Evolutionary conservation across 1,140 invertebrate species (phyloP), one percentile per base, ranked within the genome.

Genomic region (Armadillidium nasatum): DNA sequence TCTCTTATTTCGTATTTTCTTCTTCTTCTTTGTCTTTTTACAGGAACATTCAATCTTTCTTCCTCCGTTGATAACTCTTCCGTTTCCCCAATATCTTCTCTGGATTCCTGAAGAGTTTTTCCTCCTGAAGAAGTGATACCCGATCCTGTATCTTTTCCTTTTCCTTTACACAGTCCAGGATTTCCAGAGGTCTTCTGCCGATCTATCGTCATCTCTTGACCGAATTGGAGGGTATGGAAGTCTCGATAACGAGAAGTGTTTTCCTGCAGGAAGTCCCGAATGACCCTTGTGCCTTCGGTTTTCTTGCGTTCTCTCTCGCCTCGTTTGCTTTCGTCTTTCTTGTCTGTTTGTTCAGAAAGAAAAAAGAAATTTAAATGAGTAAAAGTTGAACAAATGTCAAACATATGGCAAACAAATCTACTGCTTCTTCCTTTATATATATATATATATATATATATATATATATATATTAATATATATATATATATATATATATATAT

Each of bases 1-100:
- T 74, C 66, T 3, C 72, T 15, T 50, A 74, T 74, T 74, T 74
- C 72, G n/a, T 33, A 43, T 46, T 44, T 74, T 19, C 54, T 74
- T 21, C 50, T 74, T 10, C 44, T 66, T 23, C 72, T 46, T 4
- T 74, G 54, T 74, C 72, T 13, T 11, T 66, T 74, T 60, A 23
- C n/a, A 19, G 15, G 44, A 19, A 19, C 33, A 33, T 15, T 46
- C 21, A 13, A 7, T 22, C 44, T 74, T 60, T 74, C 72, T 60
- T 21, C 43, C 13, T 23, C 69, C 3, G 10, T 21, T 71, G 3
- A 0, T 3, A 19, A 7, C 15, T 71, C 44, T 45, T 46, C 22
- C 19, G 22, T 45, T 11, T 44, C 22, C 13, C 21, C 10, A 19
- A 10, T 1, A 19, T 44, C 68, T 19, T 22, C 66, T 70, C 44